Conservation (phyloP, 1,140 invertebrate genomes). For the Drosophila novamexicana region DNA sequence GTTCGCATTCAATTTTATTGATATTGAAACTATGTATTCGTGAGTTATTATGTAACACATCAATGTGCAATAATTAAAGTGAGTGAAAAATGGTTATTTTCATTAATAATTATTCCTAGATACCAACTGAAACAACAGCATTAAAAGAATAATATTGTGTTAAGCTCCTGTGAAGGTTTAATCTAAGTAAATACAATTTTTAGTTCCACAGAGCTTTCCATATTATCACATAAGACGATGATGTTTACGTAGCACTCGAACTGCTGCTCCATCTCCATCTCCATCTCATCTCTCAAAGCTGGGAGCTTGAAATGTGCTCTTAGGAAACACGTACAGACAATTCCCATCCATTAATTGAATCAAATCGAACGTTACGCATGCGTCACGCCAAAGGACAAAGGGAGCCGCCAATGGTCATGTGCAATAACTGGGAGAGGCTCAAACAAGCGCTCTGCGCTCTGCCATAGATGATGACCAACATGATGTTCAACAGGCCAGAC, state of each 20-base stretch:
- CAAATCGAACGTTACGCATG: slow-evolving; percentile 83
- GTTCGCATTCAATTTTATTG: slow-evolving; percentile 26
- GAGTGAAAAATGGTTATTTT: background rate
- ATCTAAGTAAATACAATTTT: slow-evolving; percentile 5
- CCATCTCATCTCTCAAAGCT: slow-evolving; percentile 6
- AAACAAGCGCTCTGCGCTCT: slow-evolving; percentile 39
- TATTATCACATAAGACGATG: slow-evolving; percentile 2
- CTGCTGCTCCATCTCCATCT: slow-evolving; percentile 32
- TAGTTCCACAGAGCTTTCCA: background rate
- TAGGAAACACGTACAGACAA: slow-evolving; percentile 66
- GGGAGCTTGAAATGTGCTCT: slow-evolving; percentile 46
- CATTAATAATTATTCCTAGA: background rate
- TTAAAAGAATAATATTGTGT: background rate
- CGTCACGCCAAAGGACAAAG: slow-evolving; percentile 79
- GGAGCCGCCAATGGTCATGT: slow-evolving; percentile 51
- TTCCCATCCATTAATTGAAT: slow-evolving; percentile 80
- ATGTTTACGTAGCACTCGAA: slow-evolving; percentile 44
- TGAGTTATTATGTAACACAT: slow-evolving; percentile 12
- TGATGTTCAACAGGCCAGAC: slow-evolving; percentile 7
- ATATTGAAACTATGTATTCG: slow-evolving; percentile 22
- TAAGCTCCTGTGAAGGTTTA: background rate
- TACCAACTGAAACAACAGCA: background rate
- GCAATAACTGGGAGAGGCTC: slow-evolving; percentile 24
- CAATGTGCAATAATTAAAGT: background rate
- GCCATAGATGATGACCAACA: slow-evolving; percentile 34